Conservation (phyloP, 2,113 vertebrate genomes). For the Labeo rohita region DNA sequence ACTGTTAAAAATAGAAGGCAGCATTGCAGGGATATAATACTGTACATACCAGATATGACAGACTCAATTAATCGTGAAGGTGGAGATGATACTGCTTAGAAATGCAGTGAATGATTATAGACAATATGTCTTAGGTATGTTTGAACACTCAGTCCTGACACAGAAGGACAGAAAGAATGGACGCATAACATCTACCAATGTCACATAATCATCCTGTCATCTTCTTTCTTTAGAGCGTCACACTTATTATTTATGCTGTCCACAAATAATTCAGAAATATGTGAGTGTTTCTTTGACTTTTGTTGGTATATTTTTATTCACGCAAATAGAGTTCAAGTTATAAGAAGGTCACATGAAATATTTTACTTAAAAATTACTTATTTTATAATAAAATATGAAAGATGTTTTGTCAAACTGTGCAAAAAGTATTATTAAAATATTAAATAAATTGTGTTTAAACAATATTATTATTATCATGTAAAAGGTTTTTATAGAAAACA, state of each 20-base stretch:
- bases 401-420: too few species aligned
- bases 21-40: background rate
- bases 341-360: too few species aligned
- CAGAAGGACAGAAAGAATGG: background rate
- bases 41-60: constrained; percentile 21
- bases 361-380: too few species aligned
- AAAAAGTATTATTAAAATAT: too few species aligned
- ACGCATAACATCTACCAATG: background rate
- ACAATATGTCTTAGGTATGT: constrained; percentile 26
- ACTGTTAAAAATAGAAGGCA: background rate
- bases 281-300: background rate
- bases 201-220: constrained; percentile 3
- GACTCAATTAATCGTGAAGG: background rate
- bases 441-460: too few species aligned
- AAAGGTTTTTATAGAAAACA: too few species aligned
- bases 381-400: too few species aligned
- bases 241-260: background rate
- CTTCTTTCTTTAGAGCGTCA: background rate
- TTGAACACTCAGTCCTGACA: constrained; percentile 24
- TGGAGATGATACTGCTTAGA: constrained; percentile 5
- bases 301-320: background rate
- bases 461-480: too few species aligned
- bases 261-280: background rate
- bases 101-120: constrained; percentile 33
- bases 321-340: background rate